Conservation (phyloP, 1,140 invertebrate genomes). For the silkworm (Bombyx mori) region DNA sequence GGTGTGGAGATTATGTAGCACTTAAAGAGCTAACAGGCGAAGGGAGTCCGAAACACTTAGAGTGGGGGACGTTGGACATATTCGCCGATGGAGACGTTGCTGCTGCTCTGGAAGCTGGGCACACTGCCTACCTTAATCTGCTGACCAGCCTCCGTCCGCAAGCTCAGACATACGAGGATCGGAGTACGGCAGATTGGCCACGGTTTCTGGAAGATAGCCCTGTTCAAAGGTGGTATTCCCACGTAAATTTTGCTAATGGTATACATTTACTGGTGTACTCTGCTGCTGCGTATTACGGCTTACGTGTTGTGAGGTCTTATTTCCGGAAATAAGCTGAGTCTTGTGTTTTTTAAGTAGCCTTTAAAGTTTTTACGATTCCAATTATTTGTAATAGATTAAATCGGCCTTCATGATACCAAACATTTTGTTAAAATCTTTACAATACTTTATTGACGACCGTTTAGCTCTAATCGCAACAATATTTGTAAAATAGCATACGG, state of each 20-base stretch:
- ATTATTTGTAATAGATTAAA: too few relatives aligned
- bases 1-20: constrained; percentile 47
- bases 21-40: constrained; percentile 25
- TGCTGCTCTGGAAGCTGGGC: constrained; percentile 49
- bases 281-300: constrained; percentile 28
- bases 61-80: constrained; percentile 53
- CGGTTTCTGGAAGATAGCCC: constrained; percentile 26
- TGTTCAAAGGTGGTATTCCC: constrained; percentile 23
- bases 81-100: constrained; percentile 55
- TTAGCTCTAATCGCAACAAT: too few relatives aligned
- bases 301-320: constrained; percentile 25
- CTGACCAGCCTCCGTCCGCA: constrained; percentile 51
- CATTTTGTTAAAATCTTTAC: too few relatives aligned
- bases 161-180: constrained; percentile 47
- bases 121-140: constrained; percentile 46
- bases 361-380: too few relatives aligned
- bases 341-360: too few relatives aligned
- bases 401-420: too few relatives aligned
- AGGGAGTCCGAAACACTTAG: constrained; percentile 27
- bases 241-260: constrained; percentile 27
- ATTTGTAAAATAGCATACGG: too few relatives aligned
- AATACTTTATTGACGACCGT: too few relatives aligned
- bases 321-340: constrained; percentile 8
- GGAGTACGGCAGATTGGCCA: constrained; percentile 27
- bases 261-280: constrained; percentile 21